Percentiles rank a stretch among this genome's conserved stretches.
Conservation (phyloP, 2,797 vertebrate genomes). For the Sebastes diaconus region DNA sequence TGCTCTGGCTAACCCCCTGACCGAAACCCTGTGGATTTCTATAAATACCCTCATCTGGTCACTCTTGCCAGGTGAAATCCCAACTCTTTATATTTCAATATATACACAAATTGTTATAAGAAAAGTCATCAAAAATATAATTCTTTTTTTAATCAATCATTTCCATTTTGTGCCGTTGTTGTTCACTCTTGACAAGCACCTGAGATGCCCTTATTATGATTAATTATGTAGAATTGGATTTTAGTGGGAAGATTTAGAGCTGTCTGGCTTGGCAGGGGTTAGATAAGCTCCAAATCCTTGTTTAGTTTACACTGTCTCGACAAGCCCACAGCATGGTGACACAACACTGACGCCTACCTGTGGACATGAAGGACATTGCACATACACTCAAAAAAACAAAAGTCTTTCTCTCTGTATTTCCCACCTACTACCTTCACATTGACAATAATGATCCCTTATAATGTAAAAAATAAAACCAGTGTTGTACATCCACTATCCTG, state of each 20-base stretch:
- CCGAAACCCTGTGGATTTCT: conserved; percentile 48
- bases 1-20: conserved; percentile 39
- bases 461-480: background rate
- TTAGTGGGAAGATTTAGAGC: conserved; percentile 62
- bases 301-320: conserved; percentile 63
- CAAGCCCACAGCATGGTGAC: conserved; percentile 8
- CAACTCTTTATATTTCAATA: background rate
- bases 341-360: conserved; percentile 31
- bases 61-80: conserved; percentile 20
- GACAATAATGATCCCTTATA: background rate
- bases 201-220: conserved; percentile 44
- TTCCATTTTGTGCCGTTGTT: background rate
- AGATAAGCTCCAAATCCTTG: conserved; percentile 75
- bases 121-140: background rate
- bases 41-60: conserved; percentile 50
- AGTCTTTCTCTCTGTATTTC: background rate
- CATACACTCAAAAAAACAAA: background rate
- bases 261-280: conserved; percentile 66
- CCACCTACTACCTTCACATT: background rate
- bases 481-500: background rate
- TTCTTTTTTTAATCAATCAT: background rate
- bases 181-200: background rate
- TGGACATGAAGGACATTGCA: conserved; percentile 18
- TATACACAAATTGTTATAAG: background rate
- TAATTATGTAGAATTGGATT: conserved; percentile 73